phyloP scores from a whole-genome alignment of 23 tunicate genomes.

The Ciona savignyi region DNA sequence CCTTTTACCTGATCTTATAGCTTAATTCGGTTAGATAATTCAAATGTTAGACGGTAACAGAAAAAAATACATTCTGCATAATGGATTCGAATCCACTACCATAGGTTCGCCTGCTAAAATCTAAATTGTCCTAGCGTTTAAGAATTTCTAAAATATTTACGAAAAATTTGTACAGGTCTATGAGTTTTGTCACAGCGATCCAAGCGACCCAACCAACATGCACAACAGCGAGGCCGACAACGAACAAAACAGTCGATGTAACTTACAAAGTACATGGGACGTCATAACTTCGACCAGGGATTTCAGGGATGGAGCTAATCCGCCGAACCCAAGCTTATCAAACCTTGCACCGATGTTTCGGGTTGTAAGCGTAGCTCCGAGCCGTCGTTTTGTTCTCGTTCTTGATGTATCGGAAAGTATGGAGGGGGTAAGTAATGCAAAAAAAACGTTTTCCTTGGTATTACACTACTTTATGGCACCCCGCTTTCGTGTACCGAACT shows the following conservation, averaged over 20 bases:
- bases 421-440: conserved; percentile 18
- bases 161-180: too few relatives aligned
- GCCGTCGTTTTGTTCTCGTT: conserved; percentile 34
- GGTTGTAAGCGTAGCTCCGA: not conserved
- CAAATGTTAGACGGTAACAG: too few relatives aligned
- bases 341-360: conserved; percentile 40
- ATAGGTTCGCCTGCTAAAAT: too few relatives aligned
- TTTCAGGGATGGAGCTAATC: conserved; percentile 6
- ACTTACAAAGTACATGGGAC: conserved; percentile 50
- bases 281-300: conserved; percentile 40
- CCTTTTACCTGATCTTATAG: too few relatives aligned
- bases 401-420: conserved; percentile 69
- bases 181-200: conserved; percentile 48
- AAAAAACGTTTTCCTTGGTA: too few relatives aligned
- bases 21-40: too few relatives aligned
- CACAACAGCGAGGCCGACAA: conserved; percentile 69
- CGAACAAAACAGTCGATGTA: conserved; percentile 72
- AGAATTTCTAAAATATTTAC: too few relatives aligned
- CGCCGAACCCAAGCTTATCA: conserved; percentile 4
- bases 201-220: conserved; percentile 19
- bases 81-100: too few relatives aligned
- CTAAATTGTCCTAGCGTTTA: too few relatives aligned
- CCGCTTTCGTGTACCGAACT: too few relatives aligned
- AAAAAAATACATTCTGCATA: too few relatives aligned
- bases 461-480: too few relatives aligned